Percentiles rank a stretch among this genome's conserved stretches.
phyloP scores from a whole-genome alignment of 2,797 vertebrate genomes.

The Gallinago solitaria region DNA sequence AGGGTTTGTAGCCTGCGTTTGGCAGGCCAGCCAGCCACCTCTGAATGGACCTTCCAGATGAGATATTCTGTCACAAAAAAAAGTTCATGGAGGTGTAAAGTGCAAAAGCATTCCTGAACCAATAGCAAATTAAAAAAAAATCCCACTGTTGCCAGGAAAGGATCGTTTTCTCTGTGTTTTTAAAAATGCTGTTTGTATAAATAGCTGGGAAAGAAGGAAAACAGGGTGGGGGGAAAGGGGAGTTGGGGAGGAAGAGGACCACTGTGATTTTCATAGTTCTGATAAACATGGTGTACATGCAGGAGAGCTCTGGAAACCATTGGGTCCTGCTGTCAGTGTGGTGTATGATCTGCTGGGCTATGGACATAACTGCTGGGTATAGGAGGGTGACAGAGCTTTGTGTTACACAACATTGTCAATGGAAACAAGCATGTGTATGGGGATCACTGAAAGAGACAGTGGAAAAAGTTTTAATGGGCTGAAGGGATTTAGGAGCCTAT shows the following conservation, averaged over 20 bases:
- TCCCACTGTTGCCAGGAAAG: background rate
- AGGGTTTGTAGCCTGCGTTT: constrained; percentile 32
- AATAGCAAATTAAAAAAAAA: background rate
- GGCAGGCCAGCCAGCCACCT: constrained; percentile 39
- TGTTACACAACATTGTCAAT: background rate
- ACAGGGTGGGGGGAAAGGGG: background rate
- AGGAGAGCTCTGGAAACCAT: background rate
- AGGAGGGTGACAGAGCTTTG: background rate
- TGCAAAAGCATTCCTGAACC: constrained; percentile 69
- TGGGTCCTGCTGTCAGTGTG: background rate
- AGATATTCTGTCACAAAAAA: constrained; percentile 33
- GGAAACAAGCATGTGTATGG: background rate
- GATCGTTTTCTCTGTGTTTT: background rate
- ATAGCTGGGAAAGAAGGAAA: background rate
- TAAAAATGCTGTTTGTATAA: constrained; percentile 39
- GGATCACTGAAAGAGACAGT: background rate
- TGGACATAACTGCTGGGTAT: background rate
- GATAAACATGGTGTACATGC: background rate
- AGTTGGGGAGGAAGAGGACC: too few species aligned
- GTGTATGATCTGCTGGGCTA: background rate
- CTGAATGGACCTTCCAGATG: constrained; percentile 72
- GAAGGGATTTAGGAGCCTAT: background rate
- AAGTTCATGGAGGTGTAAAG: constrained; percentile 69
- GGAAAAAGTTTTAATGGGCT: background rate
- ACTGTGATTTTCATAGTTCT: background rate